phyloP scores from a whole-genome alignment of 2,113 vertebrate species.

The Lota lota region DNA sequence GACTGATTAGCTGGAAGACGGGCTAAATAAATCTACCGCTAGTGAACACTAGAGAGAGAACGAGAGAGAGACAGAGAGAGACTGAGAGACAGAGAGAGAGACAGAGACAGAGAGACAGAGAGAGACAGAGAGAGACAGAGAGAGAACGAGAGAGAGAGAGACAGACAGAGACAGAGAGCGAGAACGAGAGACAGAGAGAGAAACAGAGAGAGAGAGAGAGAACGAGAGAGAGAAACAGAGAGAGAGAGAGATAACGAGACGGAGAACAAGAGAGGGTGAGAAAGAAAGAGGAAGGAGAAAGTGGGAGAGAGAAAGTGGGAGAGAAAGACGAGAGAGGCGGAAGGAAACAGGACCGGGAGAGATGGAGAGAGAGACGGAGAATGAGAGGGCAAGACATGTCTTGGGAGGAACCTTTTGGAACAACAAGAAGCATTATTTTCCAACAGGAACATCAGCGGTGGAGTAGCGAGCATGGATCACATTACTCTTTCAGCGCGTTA shows the following conservation, averaged over 20 bases:
- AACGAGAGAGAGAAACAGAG: too few relatives aligned
- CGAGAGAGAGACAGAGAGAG: too few relatives aligned
- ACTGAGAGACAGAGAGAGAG: too few relatives aligned
- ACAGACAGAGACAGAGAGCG: too few relatives aligned
- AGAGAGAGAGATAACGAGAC: too few relatives aligned
- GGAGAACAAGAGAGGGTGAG: too few relatives aligned
- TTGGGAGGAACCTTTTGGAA: slow-evolving; percentile 57
- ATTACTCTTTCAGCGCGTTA: slow-evolving; percentile 54
- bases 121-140: slow-evolving; percentile 9
- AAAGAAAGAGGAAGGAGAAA: too few relatives aligned
- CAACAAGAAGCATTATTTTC: slow-evolving; percentile 64
- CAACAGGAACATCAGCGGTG: slow-evolving; percentile 48
- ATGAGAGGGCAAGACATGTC: slow-evolving; percentile 47
- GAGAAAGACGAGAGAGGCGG: neutral
- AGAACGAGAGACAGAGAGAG: neutral
- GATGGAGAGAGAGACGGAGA: slow-evolving; percentile 18
- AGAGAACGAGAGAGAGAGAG: neutral
- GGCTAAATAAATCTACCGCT: slow-evolving; percentile 62
- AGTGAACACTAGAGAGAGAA: slow-evolving; percentile 50
- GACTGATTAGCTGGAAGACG: slow-evolving; percentile 68
- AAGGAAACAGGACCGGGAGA: too few relatives aligned
- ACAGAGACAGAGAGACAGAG: neutral
- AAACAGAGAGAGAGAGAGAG: too few relatives aligned
- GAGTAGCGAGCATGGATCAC: slow-evolving; percentile 59
- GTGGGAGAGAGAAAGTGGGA: too few relatives aligned